Evolutionary conservation across 2,888 invertebrate species (phyloP).

Genomic region (Chouioia cunea): DNA sequence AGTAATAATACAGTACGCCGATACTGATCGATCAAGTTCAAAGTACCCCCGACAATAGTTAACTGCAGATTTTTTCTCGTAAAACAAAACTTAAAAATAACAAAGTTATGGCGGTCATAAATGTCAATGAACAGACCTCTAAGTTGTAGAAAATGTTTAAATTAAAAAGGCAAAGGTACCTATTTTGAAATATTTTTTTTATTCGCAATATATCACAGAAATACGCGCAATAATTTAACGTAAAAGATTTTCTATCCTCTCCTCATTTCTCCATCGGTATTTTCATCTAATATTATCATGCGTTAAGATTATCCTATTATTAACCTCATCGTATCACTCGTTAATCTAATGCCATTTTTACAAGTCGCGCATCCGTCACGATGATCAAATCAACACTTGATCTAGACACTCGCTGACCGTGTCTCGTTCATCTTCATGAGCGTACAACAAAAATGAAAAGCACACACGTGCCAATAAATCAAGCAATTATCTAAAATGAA

Average conservation of each 20-base stretch:
- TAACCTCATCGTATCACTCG: neutral
- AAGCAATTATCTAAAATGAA: constrained; percentile 44
- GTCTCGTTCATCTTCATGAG: no score
- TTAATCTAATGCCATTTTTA: neutral
- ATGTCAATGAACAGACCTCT: constrained; percentile 30
- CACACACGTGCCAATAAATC: constrained; percentile 26
- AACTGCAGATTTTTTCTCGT: constrained; percentile 25
- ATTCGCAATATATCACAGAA: no score
- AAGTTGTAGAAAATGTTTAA: constrained; percentile 14
- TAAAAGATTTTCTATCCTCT: no score
- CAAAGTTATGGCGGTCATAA: constrained; percentile 34
- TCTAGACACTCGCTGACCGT: no score
- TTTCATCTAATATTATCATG: neutral
- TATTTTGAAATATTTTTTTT: neutral
- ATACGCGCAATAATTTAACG: no score
- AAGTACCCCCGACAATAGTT: constrained; percentile 23
- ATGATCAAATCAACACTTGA: no score
- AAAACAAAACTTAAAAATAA: constrained; percentile 20
- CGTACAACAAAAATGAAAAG: no score
- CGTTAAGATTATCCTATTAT: neutral
- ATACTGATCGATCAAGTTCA: constrained; percentile 22
- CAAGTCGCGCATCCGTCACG: constrained; percentile 2
- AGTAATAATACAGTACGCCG: neutral
- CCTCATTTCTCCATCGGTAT: neutral
- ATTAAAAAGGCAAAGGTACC: constrained; percentile 1